Evolutionary conservation across 1,140 invertebrate genomes (phyloP), one percentile per base, ranked within the genome.

Genomic region (Steinernema feltiae): DNA sequence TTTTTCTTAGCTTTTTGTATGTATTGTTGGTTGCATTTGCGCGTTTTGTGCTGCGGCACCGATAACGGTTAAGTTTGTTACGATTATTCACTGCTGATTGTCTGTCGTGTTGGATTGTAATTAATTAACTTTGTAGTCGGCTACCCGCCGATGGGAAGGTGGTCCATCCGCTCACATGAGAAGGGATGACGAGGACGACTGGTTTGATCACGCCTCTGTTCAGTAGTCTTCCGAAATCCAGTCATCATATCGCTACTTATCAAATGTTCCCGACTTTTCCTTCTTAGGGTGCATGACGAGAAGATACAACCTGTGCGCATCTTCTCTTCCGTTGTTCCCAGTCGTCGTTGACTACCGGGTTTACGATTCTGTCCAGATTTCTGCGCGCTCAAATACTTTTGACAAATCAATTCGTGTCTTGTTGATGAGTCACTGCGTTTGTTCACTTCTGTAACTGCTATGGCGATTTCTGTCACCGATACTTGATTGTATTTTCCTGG

Each of bases 101-200:
- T 27, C 53, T n/a, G 3, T 63, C 24, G 3, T 63, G 53, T 27
- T 63, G 12, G 7, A 21, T 27, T 27, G 53, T 27, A 63, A 63
- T 63, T 63, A 63, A 63, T 63, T 63, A 63, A 63, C 24, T 63
- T 63, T 27, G 35, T 41, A 63, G 53, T 63, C 53, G 53, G 53
- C 53, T 63, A 63, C 53, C 53, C 53, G n/a, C 41, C 41, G 41
- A 63, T n/a, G 7, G 53, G 24, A 27, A 63, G 53, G 53, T 63
- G 53, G 53, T n/a, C 35, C 35, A 41, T 41, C 35, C 53, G 53
- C 15, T 63, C 53, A 63, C 53, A 63, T 63, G 53, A 27, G 24
- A 63, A 63, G 53, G 24, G 53, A 63, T 63, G 53, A 63, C 53
- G 53, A 12, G 12, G 35, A 21, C 24, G 53, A 63, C 53, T 63